Base-by-base conservation (phyloP, 2,888 invertebrate species). In the Tetanocera ferruginea region DNA sequence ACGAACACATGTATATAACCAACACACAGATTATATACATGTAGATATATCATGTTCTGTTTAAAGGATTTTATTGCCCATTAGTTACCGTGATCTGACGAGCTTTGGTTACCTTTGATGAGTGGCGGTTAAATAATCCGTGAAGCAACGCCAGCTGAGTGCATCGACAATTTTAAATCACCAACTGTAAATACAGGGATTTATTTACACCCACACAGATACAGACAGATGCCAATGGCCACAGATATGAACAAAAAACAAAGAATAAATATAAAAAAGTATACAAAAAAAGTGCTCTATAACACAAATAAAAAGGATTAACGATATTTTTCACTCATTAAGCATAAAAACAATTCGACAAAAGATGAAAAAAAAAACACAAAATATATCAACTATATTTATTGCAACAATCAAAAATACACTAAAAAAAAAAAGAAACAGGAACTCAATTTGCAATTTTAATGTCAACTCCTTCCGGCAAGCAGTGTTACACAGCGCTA, bases 341-440 rank as follows among this genome's bases (percentile, higher is more conserved):
- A 76, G 76, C 78, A 57, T 52, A 78, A 78, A 76, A 76, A 72
- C 52, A 76, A 76, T 76, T 73, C 76, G 62, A 55, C 76, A 69
- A 11, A 43, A 43, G 43, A 43, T 2, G 14, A 43, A 11, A 43
- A 11, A 43, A 43, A 6, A 11, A 43, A 3, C 1, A 43, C 11
- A 11, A 11, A 11, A 2, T 6, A 43, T 3, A 43, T 70, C 57
- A 75, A 76, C 43, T 78, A 78, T 70, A 78, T 71, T 70, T 57
- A 66, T 67, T 71, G 52, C 51, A 70, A 55, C 76, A 78, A 78
- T 78, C 64, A 67, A 76, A 71, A 78, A 76, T 23, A 60, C 60
- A 60, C 23, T 64, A n/a, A 31, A 31, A 31, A 0, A 64, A 64
- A 28, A 31, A 31, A n/a, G n/a, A n/a, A n/a, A 17, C 9, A n/a